Percentiles rank a stretch among this genome's conserved stretches.
phyloP scores from a whole-genome alignment of 2,888 invertebrate species.

The Hyposoter dolosus region DNA sequence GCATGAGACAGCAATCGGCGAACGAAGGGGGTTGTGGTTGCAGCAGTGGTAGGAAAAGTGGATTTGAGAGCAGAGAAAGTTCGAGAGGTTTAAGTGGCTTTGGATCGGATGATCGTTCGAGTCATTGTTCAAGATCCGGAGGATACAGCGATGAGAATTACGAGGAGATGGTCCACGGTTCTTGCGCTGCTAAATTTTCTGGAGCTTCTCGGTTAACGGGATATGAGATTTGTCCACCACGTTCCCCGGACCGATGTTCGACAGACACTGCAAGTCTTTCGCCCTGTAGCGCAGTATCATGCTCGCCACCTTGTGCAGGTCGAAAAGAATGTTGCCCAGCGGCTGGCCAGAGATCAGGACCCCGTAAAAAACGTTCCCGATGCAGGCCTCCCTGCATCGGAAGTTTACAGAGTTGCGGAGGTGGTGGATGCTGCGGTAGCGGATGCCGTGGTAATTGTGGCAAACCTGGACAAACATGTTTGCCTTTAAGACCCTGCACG shows the following conservation, averaged over 20 bases:
- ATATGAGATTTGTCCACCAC: constrained; percentile 65
- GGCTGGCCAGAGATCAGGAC: constrained; percentile 68
- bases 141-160: constrained; percentile 30
- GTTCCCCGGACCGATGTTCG: constrained; percentile 56
- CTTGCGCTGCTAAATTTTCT: constrained; percentile 56
- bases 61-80: background rate
- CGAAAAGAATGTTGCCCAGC: constrained; percentile 74
- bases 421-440: constrained; percentile 78
- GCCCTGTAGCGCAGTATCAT: constrained; percentile 50
- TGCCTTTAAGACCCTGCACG: constrained; percentile 73
- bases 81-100: constrained; percentile 23
- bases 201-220: constrained; percentile 8
- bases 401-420: constrained; percentile 73
- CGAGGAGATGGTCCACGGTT: constrained; percentile 26
- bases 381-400: constrained; percentile 70
- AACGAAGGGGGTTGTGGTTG: constrained; percentile 56
- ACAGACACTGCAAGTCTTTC: constrained; percentile 27
- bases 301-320: constrained; percentile 71
- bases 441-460: constrained; percentile 80
- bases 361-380: constrained; percentile 22
- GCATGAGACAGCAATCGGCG: constrained; percentile 30
- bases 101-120: background rate
- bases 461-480: constrained; percentile 76
- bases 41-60: constrained; percentile 27
- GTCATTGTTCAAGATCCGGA: constrained; percentile 15